Evolutionary conservation across 2,113 vertebrate species (phyloP), one percentile per base, ranked within the genome.

Genomic region (Glaucomys volans): DNA sequence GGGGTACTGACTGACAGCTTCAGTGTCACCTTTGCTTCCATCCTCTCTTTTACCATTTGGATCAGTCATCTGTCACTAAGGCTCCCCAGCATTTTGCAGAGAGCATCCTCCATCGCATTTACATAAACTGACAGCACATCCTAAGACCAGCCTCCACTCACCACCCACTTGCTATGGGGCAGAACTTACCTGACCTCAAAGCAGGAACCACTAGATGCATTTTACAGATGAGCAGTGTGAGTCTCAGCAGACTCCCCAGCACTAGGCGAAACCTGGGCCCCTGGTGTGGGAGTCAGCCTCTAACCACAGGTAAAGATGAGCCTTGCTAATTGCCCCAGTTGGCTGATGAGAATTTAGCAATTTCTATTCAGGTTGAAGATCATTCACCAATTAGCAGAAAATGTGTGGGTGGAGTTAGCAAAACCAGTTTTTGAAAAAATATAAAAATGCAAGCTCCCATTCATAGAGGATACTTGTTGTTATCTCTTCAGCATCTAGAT

Each of bases 121-220:
- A 57, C 54, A 20, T 8, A 57, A 57, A 57, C 22, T 22, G 54
- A 57, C 20, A 57, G 54, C 7, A 57, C 54, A 57, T 22, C 54
- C 54, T 57, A 17, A n/a, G 42, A 30, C 35, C 64, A 83, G 59
- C 3, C 69, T 62, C 20, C 2, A 3, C 54, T 22, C 16, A 8
- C 54, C 22, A 57, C 54, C 54, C 54, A 57, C 54, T 12, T 47
- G 52, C 13, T 40, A 24, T 11, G 0, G 20, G 20, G 35, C 54
- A 4, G 52, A 4, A 32, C 4, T 6, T 16, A 4, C 17, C 0
- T 9, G 10, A 6, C n/a, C 30, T 22, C 30, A 14, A 5, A 66
- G 57, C 57, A 42, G 7, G 54, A 32, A 74, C 5, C 64, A 13
- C 64, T 32, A 66, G 64, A 2, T 32, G 64, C 64, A 32, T 66